phyloP scores from a whole-genome alignment of 2,113 vertebrate species.

The Rhynchopsitta pachyrhyncha region DNA sequence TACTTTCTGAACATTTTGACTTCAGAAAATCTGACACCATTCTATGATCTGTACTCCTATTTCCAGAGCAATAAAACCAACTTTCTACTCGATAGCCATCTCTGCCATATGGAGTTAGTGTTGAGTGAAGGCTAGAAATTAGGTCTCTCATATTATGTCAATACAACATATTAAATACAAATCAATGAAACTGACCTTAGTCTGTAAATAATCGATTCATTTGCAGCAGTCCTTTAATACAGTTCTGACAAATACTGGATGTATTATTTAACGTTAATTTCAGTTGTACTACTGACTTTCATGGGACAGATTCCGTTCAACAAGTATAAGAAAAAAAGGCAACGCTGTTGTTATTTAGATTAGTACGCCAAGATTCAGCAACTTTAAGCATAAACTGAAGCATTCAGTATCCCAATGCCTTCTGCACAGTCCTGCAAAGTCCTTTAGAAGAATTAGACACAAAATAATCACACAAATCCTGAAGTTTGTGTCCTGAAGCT shows the following conservation, averaged over 20 bases:
- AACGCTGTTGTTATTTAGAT: background rate
- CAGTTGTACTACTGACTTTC: background rate
- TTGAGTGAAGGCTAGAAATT: background rate
- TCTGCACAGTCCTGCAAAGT: background rate
- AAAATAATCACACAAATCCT: background rate
- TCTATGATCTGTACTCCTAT: background rate
- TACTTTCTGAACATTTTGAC: background rate
- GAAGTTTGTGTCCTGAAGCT: background rate
- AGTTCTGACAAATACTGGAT: background rate
- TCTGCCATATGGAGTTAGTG: background rate
- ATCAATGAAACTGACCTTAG: background rate
- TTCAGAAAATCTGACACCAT: background rate
- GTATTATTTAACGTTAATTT: background rate
- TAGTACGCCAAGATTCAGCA: background rate
- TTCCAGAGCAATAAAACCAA: background rate
- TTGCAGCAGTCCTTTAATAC: background rate
- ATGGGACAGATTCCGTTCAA: background rate
- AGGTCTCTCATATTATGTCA: background rate
- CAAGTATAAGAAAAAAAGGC: background rate
- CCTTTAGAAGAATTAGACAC: background rate
- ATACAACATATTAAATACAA: background rate
- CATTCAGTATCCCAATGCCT: background rate
- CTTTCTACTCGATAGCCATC: background rate
- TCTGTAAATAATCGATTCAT: background rate
- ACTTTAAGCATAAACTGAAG: background rate